These are phyloP conservation scores for Lordiphosa mommai DNA, from an alignment of 1,140 invertebrate species.

Conservation along the genomic window DNA sequence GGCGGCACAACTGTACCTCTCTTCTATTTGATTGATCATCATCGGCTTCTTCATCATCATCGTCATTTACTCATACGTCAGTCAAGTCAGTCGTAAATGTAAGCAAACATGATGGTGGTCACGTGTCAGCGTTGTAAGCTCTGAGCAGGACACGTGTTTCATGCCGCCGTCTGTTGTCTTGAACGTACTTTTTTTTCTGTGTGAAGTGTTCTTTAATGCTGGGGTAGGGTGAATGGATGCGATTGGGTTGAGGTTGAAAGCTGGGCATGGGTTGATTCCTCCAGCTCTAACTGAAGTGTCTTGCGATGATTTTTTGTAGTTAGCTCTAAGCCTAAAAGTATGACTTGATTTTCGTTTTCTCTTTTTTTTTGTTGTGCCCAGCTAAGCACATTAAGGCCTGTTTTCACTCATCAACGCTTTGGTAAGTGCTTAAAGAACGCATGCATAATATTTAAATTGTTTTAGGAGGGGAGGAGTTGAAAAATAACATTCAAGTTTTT, in stretches of 20 bases:
- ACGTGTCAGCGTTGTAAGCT: constrained; percentile 70
- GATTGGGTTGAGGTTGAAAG: constrained; percentile 14
- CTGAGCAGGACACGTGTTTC: constrained; percentile 62
- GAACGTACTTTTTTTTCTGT: constrained; percentile 51
- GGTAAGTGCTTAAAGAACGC: constrained; percentile 36
- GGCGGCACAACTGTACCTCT: constrained; percentile 1
- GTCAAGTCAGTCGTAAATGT: constrained; percentile 69
- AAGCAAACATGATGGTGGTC: constrained; percentile 77
- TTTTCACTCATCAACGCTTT: constrained; percentile 69
- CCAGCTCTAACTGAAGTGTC: constrained; percentile 15
- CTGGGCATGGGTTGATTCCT: background rate
- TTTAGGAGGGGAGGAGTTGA: background rate
- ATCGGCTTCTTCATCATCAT: constrained; percentile 25
- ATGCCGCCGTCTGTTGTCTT: constrained; percentile 58
- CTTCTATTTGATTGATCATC: constrained; percentile 5
- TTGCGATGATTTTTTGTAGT: constrained; percentile 35
- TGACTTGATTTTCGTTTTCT: constrained; percentile 64
- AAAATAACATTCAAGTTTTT: too few relatives aligned
- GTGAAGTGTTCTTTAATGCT: constrained; percentile 37
- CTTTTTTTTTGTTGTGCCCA: constrained; percentile 1
- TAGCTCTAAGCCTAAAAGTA: constrained; percentile 56
- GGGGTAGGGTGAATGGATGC: constrained; percentile 24
- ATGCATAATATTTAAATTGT: constrained; percentile 16
- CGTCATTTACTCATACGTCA: constrained; percentile 61
- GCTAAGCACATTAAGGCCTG: constrained; percentile 62